Conservation (phyloP, 2,113 vertebrate genomes). For the Hypocryptadius cinnamomeus region DNA sequence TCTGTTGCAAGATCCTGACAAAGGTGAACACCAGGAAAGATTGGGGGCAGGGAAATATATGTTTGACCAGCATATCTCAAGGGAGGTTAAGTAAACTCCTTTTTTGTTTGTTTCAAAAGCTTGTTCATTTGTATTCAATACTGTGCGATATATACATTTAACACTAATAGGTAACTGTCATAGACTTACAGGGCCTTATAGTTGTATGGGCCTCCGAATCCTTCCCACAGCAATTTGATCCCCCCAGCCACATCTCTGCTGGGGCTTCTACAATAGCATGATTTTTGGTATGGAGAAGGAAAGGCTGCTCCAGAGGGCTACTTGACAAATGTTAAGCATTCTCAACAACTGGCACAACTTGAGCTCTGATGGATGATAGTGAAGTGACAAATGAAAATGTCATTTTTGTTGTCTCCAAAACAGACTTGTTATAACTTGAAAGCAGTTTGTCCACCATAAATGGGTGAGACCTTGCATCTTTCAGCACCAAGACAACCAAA, state of each 20-base stretch:
- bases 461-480: not conserved
- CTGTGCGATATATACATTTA: not conserved
- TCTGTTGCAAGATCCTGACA: not conserved
- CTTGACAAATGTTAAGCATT: not conserved
- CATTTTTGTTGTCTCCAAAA: not conserved
- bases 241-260: not conserved
- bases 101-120: not conserved
- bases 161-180: not conserved
- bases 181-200: not conserved
- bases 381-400: not conserved
- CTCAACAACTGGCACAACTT: not conserved
- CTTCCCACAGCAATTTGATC: not conserved
- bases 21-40: not conserved
- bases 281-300: not conserved
- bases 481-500: not conserved
- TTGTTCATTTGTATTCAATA: not conserved
- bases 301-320: not conserved
- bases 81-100: not conserved
- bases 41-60: not conserved
- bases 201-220: not conserved
- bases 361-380: not conserved
- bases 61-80: not conserved
- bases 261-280: not conserved
- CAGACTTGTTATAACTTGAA: not conserved
- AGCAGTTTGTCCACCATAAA: not conserved